These are phyloP conservation scores for Hoplostethus atlanticus DNA, from an alignment of 2,797 vertebrate genomes.

Conservation along the genomic window DNA sequence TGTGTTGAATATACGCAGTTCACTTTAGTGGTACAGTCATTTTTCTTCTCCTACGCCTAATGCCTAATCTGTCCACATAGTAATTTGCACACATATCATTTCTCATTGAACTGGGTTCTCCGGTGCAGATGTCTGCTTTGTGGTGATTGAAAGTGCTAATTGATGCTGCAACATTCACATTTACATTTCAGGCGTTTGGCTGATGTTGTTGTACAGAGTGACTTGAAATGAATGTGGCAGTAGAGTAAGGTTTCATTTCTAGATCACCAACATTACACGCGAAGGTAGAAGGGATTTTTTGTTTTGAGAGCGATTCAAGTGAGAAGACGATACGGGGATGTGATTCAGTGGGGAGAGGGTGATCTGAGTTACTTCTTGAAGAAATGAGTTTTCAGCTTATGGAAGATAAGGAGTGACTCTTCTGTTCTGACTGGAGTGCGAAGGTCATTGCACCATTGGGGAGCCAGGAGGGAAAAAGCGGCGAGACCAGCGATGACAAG, in stretches of 20 bases:
- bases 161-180: neutral
- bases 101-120: neutral
- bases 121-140: neutral
- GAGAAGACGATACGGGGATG: neutral
- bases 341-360: slow-evolving; percentile 1
- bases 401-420: slow-evolving; percentile 43
- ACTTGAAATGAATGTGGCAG: neutral
- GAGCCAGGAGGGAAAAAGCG: slow-evolving; percentile 39
- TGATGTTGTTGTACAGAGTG: neutral
- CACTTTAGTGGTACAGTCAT: neutral
- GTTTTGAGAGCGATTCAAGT: neutral
- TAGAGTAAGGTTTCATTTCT: neutral
- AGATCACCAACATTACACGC: slow-evolving; percentile 9
- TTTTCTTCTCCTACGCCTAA: neutral
- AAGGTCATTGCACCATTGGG: slow-evolving; percentile 46
- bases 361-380: slow-evolving; percentile 18
- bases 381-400: slow-evolving; percentile 35
- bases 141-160: neutral
- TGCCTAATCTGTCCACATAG: neutral
- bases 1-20: neutral
- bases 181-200: slow-evolving; percentile 8
- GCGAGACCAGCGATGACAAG: slow-evolving; percentile 56
- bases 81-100: neutral
- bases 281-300: neutral
- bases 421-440: slow-evolving; percentile 11